Evolutionary conservation across 1,140 invertebrate genomes (phyloP).

Genomic region (Lysiphlebus fabarum): DNA sequence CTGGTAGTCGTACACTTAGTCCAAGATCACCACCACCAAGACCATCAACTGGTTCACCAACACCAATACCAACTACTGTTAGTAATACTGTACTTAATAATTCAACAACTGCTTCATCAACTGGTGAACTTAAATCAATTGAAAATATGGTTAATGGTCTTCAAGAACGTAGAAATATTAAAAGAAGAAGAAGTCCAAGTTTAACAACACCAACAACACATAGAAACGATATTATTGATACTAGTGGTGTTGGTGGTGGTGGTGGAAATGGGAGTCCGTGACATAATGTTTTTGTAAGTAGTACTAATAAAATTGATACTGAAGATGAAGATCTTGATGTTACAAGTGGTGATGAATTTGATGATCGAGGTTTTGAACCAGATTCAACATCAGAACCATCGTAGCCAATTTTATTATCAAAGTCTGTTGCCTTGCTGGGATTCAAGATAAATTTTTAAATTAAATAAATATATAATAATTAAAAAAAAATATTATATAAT

Average conservation of each 20-base stretch:
- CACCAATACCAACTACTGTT: slow-evolving; percentile 52
- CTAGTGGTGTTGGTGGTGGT: slow-evolving; percentile 6
- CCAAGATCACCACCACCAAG: slow-evolving; percentile 65
- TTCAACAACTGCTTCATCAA: slow-evolving; percentile 41
- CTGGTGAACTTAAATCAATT: slow-evolving; percentile 87
- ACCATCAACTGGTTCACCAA: slow-evolving; percentile 59
- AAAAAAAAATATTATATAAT: too few species aligned
- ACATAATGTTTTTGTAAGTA: slow-evolving; percentile 49
- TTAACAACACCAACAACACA: slow-evolving; percentile 39
- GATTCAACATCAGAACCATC: slow-evolving; percentile 52
- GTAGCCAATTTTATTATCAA: slow-evolving; percentile 37
- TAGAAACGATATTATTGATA: slow-evolving; percentile 36
- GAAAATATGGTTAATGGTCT: slow-evolving; percentile 95
- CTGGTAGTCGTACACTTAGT: slow-evolving; percentile 62
- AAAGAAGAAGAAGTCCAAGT: slow-evolving; percentile 49
- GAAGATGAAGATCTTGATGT: slow-evolving; percentile 32
- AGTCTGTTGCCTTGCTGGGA: too few species aligned
- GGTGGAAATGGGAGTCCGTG: slow-evolving; percentile 50
- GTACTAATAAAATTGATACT: slow-evolving; percentile 39
- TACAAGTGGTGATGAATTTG: slow-evolving; percentile 40
- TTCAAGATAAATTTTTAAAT: too few species aligned
- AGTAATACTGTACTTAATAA: slow-evolving; percentile 51
- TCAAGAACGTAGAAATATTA: slow-evolving; percentile 60
- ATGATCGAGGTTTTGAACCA: slow-evolving; percentile 40
- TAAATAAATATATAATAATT: too few species aligned